A percentile compares a stretch with the other conserved stretches of the same genome.
phyloP scores from a whole-genome alignment of 2,797 vertebrate genomes.

The Bovichtus variegatus region DNA sequence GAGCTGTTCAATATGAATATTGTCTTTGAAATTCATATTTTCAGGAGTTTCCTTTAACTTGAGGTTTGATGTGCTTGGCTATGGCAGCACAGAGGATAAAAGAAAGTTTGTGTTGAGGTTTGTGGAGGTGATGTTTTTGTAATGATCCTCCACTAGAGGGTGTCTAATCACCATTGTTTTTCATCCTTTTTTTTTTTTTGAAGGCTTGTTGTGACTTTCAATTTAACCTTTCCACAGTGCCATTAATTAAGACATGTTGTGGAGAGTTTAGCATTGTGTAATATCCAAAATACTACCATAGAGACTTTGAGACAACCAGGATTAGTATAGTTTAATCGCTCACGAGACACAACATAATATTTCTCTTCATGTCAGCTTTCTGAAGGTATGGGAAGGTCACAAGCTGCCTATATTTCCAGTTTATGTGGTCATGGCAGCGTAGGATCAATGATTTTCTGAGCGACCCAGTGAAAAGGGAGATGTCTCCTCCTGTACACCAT shows the following conservation, averaged over 20 bases:
- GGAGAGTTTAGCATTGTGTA: slow-evolving; percentile 1
- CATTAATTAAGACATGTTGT: slow-evolving; percentile 11
- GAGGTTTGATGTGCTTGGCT: slow-evolving; percentile 34
- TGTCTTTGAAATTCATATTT: slow-evolving; percentile 35
- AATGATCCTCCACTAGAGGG: slow-evolving; percentile 79
- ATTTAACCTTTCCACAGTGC: slow-evolving; percentile 7
- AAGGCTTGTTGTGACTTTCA: background rate
- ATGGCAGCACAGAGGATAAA: slow-evolving; percentile 29
- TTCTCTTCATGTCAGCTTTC: slow-evolving; percentile 1
- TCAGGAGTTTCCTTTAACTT: slow-evolving; percentile 22
- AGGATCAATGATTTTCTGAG: slow-evolving; percentile 20
- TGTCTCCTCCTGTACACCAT: slow-evolving; percentile 22
- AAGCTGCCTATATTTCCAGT: background rate
- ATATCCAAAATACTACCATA: background rate
- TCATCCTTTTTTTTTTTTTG: slow-evolving; percentile 8
- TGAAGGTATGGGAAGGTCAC: slow-evolving; percentile 1
- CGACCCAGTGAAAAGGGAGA: slow-evolving; percentile 35
- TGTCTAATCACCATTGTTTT: slow-evolving; percentile 75
- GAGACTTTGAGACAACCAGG: background rate
- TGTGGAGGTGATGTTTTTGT: slow-evolving; percentile 50
- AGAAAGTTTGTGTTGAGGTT: slow-evolving; percentile 23
- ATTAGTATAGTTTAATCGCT: slow-evolving; percentile 14
- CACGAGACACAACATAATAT: slow-evolving; percentile 4
- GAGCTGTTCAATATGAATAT: slow-evolving; percentile 48
- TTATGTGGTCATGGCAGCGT: slow-evolving; percentile 2